phyloP scores from a whole-genome alignment of 2,113 vertebrate species.

The Regulus satrapa region DNA sequence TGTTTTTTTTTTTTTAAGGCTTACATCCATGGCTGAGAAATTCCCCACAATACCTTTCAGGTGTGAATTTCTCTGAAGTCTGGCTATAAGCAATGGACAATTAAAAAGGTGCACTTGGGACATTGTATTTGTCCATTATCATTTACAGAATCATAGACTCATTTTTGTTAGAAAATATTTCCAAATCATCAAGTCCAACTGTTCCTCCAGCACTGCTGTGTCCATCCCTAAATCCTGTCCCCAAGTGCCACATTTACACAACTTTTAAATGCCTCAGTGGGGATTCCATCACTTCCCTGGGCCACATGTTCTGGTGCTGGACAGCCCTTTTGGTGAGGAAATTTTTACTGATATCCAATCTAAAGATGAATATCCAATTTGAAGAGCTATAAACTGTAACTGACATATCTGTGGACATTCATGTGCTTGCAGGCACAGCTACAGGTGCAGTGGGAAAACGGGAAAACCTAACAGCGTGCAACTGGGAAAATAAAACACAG shows the following conservation, averaged over 20 bases:
- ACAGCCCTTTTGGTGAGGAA: background rate
- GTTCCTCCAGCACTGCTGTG: background rate
- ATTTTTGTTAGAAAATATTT: background rate
- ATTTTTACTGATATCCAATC: background rate
- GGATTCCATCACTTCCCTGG: background rate
- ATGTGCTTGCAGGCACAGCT: background rate
- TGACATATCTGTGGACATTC: background rate
- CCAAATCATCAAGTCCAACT: background rate
- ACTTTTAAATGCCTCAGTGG: background rate
- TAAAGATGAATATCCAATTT: background rate
- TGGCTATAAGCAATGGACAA: background rate
- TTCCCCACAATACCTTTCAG: background rate
- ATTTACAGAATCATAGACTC: background rate
- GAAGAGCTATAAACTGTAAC: background rate
- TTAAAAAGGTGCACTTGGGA: background rate
- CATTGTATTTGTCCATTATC: background rate
- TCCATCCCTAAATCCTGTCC: background rate
- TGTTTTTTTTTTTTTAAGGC: too few relatives aligned
- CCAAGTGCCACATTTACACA: background rate
- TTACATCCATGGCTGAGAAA: background rate
- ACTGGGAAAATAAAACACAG: background rate
- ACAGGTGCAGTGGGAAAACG: background rate
- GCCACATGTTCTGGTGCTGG: background rate
- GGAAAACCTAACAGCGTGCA: background rate
- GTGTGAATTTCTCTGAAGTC: background rate